Conservation (phyloP, 2,113 vertebrate species). For the Ellobius talpinus region DNA sequence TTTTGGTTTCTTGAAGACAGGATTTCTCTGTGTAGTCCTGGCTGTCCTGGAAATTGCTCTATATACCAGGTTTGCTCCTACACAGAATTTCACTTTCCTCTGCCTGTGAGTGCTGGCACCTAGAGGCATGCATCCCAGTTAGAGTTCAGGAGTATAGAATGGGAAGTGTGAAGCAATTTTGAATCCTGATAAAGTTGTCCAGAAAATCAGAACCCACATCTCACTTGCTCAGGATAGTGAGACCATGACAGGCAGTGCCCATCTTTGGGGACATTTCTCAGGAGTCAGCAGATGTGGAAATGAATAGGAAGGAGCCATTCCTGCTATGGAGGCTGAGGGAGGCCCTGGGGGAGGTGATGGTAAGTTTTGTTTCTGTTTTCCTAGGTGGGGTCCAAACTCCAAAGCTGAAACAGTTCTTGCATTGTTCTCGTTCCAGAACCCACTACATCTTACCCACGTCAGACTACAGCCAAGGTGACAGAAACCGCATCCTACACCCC, state of each 20-base stretch:
- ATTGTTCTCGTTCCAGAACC: slow-evolving; percentile 1
- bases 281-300: background rate
- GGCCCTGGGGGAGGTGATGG: background rate
- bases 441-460: background rate
- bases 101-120: too few relatives aligned
- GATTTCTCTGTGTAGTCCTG: too few relatives aligned
- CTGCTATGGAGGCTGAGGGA: background rate
- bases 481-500: background rate
- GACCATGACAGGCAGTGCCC: background rate
- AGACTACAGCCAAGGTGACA: background rate
- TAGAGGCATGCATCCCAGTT: too few relatives aligned
- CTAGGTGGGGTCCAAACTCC: background rate
- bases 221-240: background rate
- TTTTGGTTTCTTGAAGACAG: too few relatives aligned
- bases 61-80: too few relatives aligned
- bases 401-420: background rate
- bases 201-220: background rate
- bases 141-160: background rate
- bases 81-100: too few relatives aligned
- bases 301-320: background rate
- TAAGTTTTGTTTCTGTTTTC: background rate
- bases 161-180: background rate
- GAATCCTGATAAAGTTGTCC: background rate
- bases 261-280: background rate
- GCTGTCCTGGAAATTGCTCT: too few relatives aligned